Conservation (phyloP, 2,888 invertebrate species). For the Glyphotaelius pellucidus region DNA sequence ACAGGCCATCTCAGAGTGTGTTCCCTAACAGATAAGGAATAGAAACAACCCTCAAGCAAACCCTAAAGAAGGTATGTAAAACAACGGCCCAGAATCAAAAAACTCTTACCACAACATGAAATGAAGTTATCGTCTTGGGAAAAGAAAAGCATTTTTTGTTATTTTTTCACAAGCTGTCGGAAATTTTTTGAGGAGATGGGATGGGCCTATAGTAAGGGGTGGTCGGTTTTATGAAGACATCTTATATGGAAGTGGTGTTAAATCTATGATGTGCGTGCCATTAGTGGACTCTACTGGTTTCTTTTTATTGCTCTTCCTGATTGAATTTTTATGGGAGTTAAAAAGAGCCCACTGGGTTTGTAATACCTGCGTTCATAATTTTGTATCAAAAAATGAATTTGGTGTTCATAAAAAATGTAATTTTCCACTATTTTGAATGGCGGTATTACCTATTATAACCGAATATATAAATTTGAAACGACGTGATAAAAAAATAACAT, state of each 20-base stretch:
- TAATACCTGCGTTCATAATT: background rate
- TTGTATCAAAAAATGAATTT: background rate
- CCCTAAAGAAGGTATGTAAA: background rate
- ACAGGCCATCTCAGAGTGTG: conserved; percentile 61
- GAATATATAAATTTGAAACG: background rate
- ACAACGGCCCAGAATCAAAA: background rate
- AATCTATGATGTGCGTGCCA: conserved; percentile 33
- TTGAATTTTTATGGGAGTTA: conserved; percentile 30
- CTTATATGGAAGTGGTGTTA: conserved; percentile 35
- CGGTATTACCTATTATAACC: background rate
- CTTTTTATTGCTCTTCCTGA: conserved; percentile 32
- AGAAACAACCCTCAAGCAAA: conserved; percentile 22
- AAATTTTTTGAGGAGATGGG: background rate
- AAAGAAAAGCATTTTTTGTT: background rate
- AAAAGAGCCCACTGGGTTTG: background rate
- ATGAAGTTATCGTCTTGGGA: background rate
- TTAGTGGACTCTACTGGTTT: conserved; percentile 26
- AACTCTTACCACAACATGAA: no score
- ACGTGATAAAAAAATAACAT: background rate
- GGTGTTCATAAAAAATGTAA: background rate
- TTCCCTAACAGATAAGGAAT: conserved; percentile 61
- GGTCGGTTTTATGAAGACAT: conserved; percentile 64
- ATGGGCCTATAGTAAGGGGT: conserved; percentile 37
- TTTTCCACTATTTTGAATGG: background rate
- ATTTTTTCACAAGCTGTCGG: background rate